These are phyloP conservation scores for Silurus lanzhouensis DNA, from an alignment of 2,797 vertebrate genomes.

Conservation along the genomic window DNA sequence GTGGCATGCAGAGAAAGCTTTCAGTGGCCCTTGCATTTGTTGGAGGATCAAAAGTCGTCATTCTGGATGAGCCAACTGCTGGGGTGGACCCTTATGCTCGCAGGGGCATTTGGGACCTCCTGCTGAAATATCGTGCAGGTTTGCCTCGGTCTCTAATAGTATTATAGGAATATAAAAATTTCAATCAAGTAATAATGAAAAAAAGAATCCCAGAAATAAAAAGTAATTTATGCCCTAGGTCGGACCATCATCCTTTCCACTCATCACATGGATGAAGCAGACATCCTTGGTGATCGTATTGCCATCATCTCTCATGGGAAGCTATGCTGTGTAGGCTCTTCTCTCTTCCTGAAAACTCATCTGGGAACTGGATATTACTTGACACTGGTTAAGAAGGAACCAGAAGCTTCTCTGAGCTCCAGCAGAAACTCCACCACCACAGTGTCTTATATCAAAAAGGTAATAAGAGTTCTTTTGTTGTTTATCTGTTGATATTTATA, in stretches of 20 bases:
- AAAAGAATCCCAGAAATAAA: not conserved
- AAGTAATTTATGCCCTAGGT: conserved; percentile 67
- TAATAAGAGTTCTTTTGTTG: not conserved
- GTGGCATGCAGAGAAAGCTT: conserved; percentile 97
- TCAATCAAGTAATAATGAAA: not conserved
- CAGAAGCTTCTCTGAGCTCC: conserved; percentile 89
- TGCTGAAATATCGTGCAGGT: conserved; percentile 83
- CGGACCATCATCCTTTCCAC: conserved; percentile 98
- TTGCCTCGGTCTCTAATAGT: not conserved
- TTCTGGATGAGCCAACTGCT: conserved; percentile 96
- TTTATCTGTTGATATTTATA: not conserved
- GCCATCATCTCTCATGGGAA: conserved; percentile 98
- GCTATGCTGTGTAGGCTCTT: conserved; percentile 95
- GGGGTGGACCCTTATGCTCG: conserved; percentile 97
- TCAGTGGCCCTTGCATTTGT: conserved; percentile 97
- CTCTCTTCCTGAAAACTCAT: conserved; percentile 94
- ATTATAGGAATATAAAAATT: not conserved
- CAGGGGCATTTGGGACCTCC: conserved; percentile 95
- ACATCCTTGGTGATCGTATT: conserved; percentile 94
- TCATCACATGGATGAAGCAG: conserved; percentile 98
- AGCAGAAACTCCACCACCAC: conserved; percentile 97
- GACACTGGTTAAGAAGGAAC: conserved; percentile 94
- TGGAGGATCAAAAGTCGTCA: conserved; percentile 96
- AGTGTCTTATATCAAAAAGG: conserved; percentile 89
- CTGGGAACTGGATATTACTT: conserved; percentile 96